phyloP scores from a whole-genome alignment of 2,797 vertebrate genomes.

The Phyllotis vaccarum region DNA sequence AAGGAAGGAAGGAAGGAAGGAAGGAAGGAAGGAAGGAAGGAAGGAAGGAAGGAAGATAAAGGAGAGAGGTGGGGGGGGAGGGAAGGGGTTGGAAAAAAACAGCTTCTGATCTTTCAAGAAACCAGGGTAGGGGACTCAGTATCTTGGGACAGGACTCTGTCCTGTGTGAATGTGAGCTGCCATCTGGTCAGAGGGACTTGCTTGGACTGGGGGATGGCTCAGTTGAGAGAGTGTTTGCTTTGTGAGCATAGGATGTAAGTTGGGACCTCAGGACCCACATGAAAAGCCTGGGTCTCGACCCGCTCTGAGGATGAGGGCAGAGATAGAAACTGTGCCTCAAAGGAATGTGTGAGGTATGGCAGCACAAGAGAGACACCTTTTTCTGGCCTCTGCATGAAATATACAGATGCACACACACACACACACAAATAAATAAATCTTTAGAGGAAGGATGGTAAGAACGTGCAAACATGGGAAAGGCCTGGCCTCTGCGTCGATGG shows the following conservation, averaged over 20 bases:
- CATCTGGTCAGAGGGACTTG: neutral
- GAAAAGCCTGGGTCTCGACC: neutral
- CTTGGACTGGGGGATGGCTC: neutral
- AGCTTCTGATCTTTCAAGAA: neutral
- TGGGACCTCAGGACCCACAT: neutral
- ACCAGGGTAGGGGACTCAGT: neutral
- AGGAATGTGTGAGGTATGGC: neutral
- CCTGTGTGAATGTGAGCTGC: neutral
- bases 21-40: neutral
- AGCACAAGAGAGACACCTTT: neutral
- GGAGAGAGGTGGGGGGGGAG: accelerated
- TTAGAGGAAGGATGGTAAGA: neutral
- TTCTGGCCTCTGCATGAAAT: neutral
- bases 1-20: too few relatives aligned
- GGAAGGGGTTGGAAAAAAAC: neutral
- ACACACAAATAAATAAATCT: neutral
- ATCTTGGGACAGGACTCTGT: neutral
- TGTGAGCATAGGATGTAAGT: neutral
- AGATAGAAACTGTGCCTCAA: neutral
- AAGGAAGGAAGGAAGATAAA: too few relatives aligned
- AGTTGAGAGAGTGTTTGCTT: neutral
- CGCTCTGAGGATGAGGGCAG: neutral
- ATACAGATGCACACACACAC: accelerated
- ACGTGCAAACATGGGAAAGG: neutral
- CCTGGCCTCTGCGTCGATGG: accelerated